phyloP scores from a whole-genome alignment of 2,113 vertebrate genomes.

The Rhea pennata region DNA sequence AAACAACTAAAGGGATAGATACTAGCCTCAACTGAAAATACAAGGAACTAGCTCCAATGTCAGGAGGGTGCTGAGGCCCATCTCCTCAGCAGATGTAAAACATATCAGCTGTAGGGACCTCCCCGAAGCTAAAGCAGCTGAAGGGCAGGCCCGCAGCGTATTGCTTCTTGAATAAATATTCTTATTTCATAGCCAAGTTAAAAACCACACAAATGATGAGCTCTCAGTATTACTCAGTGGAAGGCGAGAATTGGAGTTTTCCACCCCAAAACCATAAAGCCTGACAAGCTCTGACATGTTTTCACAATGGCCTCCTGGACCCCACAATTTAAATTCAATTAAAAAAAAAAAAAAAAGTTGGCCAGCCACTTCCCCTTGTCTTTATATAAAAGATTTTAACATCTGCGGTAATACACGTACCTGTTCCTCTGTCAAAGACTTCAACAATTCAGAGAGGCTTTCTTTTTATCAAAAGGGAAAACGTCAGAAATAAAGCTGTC shows the following conservation, averaged over 20 bases:
- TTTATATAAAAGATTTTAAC: constrained; percentile 38
- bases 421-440: constrained; percentile 16
- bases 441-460: background rate
- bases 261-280: constrained; percentile 47
- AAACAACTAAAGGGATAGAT: background rate
- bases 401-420: background rate
- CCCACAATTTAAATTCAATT: constrained; percentile 13
- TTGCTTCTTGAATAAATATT: constrained; percentile 58
- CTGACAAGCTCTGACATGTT: constrained; percentile 58
- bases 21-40: background rate
- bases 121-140: background rate
- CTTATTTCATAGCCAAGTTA: constrained; percentile 40
- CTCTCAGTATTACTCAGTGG: constrained; percentile 62
- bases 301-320: constrained; percentile 41
- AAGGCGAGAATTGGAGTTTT: constrained; percentile 68
- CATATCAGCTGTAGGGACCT: background rate
- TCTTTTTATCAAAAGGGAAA: constrained; percentile 5
- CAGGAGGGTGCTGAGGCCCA: background rate
- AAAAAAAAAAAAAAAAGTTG: background rate
- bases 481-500: background rate
- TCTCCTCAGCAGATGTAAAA: background rate
- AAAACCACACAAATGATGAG: constrained; percentile 56
- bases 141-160: background rate
- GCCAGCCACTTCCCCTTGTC: constrained; percentile 22
- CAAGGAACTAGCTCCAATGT: background rate